Conservation (phyloP, 1,140 invertebrate species). For the Octopus bimaculoides region DNA sequence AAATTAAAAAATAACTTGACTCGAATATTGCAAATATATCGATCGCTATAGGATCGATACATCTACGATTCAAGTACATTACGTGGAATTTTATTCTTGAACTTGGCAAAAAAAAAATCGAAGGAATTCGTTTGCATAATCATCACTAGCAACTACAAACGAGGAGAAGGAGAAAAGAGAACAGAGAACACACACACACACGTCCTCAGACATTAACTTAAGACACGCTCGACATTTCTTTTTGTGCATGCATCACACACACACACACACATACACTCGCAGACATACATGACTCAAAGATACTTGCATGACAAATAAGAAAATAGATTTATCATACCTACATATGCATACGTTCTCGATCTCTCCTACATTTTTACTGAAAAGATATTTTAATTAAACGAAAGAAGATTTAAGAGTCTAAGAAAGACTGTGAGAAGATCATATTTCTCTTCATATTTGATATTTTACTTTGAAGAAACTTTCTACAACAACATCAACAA, state of each 20-base stretch:
- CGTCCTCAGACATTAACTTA: neutral
- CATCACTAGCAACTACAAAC: neutral
- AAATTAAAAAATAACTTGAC: too few species aligned
- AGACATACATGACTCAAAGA: neutral
- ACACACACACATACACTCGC: neutral
- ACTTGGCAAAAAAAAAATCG: neutral
- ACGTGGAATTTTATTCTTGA: neutral
- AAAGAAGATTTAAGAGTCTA: neutral
- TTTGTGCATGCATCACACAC: neutral
- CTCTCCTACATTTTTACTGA: neutral
- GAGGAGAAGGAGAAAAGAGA: neutral
- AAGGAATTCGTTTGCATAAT: neutral
- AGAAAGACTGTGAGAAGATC: neutral
- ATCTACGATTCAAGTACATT: neutral
- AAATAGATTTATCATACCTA: neutral
- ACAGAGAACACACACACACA: neutral
- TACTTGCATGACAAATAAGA: neutral
- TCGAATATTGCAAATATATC: too few species aligned
- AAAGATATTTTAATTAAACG: neutral
- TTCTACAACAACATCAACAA: too few species aligned
- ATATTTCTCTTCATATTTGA: neutral
- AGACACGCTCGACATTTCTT: neutral
- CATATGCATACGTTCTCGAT: neutral
- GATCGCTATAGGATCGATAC: neutral
- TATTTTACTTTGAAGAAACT: too few species aligned